phyloP scores from a whole-genome alignment of 2,888 invertebrate species.

The Rhamphomyia laevipes region DNA sequence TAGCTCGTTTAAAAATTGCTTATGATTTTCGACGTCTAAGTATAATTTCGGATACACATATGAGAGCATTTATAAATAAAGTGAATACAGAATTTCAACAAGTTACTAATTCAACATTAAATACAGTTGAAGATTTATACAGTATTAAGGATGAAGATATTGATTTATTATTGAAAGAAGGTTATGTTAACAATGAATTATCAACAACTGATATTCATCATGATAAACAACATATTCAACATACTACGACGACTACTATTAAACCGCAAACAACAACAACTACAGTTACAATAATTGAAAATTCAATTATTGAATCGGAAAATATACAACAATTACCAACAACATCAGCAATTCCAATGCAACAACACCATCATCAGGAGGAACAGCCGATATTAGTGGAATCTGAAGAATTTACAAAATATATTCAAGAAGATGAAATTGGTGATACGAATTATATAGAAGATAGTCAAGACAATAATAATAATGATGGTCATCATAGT shows the following conservation, averaged over 20 bases:
- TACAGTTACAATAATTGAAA: background rate
- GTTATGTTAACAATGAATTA: background rate
- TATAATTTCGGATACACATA: slow-evolving; percentile 22
- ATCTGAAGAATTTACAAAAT: background rate
- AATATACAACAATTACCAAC: background rate
- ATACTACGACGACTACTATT: no score
- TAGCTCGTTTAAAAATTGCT: slow-evolving; percentile 21
- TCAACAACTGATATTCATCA: background rate
- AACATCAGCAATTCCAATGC: background rate
- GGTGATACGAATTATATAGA: no score
- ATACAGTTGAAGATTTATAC: slow-evolving; percentile 7
- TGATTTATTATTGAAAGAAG: background rate
- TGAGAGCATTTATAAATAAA: slow-evolving; percentile 23
- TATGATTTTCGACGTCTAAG: slow-evolving; percentile 24
- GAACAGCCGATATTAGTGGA: no score
- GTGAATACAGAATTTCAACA: slow-evolving; percentile 25
- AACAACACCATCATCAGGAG: background rate
- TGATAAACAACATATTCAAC: no score
- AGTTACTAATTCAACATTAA: slow-evolving; percentile 17
- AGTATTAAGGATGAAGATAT: slow-evolving; percentile 12
- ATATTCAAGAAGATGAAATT: background rate
- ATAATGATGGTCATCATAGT: background rate
- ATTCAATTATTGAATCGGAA: background rate
- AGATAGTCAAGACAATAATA: background rate
- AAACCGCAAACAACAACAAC: background rate